Evolutionary conservation across 1,140 invertebrate genomes (phyloP).

Genomic region (Drosophila tani): DNA sequence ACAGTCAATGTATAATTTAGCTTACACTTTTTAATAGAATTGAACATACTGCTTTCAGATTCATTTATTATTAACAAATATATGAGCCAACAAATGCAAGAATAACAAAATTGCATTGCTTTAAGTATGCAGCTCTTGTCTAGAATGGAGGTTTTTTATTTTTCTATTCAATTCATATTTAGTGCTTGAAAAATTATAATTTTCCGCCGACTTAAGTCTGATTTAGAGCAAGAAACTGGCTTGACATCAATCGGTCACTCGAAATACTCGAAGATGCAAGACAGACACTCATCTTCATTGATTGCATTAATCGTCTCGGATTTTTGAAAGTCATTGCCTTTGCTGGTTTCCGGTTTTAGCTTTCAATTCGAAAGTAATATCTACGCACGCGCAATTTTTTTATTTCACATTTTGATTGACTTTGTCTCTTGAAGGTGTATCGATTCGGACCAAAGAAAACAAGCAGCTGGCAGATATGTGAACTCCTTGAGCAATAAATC

Average conservation of each 20-base stretch:
- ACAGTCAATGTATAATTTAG: neutral
- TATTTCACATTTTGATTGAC: conserved; percentile 39
- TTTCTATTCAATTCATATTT: neutral
- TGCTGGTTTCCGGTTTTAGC: conserved; percentile 21
- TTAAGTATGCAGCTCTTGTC: neutral
- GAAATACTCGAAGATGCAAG: neutral
- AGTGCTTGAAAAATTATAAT: neutral
- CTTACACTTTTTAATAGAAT: neutral
- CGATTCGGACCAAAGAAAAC: conserved; percentile 41
- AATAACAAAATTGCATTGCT: neutral
- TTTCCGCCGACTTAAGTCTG: neutral
- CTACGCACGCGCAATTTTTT: conserved; percentile 33
- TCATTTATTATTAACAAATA: neutral
- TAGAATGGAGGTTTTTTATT: neutral
- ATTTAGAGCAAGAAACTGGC: neutral
- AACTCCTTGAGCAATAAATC: conserved; percentile 56
- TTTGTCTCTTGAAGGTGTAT: conserved; percentile 41
- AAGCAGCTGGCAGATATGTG: conserved; percentile 32
- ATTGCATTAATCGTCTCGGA: conserved; percentile 16
- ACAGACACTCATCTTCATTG: conserved; percentile 25
- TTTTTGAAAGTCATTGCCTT: conserved; percentile 45
- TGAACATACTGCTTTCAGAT: neutral
- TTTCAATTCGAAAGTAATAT: conserved; percentile 60
- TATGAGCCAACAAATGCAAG: neutral
- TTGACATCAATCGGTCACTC: conserved; percentile 23